Evolutionary conservation across 2,797 vertebrate species (phyloP).

Genomic region (Bradypodion ventrale): DNA sequence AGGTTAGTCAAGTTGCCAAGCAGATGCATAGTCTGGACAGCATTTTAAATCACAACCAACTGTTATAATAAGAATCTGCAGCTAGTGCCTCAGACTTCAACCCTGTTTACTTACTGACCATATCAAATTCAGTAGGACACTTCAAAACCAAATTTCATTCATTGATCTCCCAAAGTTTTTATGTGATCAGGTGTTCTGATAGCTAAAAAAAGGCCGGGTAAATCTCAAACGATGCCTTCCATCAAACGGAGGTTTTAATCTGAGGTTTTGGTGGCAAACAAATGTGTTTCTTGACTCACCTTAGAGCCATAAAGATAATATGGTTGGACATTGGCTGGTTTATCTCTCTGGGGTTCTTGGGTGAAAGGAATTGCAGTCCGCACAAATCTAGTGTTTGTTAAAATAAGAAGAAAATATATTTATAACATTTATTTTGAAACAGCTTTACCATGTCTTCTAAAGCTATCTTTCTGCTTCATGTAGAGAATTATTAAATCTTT

Average conservation of each 20-base stretch:
- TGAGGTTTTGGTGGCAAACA: too few relatives aligned
- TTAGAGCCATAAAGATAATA: constrained; percentile 99
- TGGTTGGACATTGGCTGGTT: constrained; percentile 97
- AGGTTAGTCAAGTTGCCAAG: neutral
- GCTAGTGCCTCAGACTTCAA: neutral
- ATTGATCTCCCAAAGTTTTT: neutral
- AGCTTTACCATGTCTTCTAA: fast-evolving
- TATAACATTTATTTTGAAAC: neutral
- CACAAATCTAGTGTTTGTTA: constrained; percentile 80
- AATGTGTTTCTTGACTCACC: constrained; percentile 76
- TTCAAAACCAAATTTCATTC: neutral
- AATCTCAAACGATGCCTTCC: too few relatives aligned
- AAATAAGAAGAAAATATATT: constrained; percentile 11
- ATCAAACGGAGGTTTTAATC: too few relatives aligned
- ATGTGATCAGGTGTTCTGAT: neutral
- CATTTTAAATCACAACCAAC: neutral
- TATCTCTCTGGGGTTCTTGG: constrained; percentile 97
- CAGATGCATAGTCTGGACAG: neutral
- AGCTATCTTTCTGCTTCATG: neutral
- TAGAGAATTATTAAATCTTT: neutral
- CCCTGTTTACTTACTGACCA: neutral
- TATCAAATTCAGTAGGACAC: neutral
- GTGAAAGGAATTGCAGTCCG: constrained; percentile 98
- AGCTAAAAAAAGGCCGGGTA: neutral
- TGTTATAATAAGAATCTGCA: neutral